These are phyloP conservation scores for Spheniscus humboldti DNA, from an alignment of 2,797 vertebrate genomes.

Conservation along the genomic window DNA sequence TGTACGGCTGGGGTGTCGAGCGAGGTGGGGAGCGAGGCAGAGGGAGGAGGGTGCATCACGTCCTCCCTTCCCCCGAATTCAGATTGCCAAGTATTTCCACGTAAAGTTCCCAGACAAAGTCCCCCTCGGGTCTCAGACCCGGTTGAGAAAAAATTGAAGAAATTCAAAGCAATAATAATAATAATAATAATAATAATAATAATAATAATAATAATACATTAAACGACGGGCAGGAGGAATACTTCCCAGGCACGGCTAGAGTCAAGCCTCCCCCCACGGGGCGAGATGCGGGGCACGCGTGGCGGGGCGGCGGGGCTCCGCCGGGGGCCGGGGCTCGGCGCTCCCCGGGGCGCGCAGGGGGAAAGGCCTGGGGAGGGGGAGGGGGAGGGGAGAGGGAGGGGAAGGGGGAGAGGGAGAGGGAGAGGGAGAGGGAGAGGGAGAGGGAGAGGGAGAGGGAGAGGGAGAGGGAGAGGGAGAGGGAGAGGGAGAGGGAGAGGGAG, in stretches of 20 bases:
- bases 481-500: too few species aligned
- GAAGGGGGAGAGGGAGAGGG: too few species aligned
- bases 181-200: too few species aligned
- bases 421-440: too few species aligned
- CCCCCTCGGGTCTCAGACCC: background rate
- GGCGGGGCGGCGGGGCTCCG: background rate
- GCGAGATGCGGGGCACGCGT: background rate
- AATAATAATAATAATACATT: background rate
- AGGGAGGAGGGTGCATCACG: background rate
- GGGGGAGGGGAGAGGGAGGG: too few species aligned
- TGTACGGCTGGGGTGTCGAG: background rate
- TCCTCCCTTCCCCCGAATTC: background rate
- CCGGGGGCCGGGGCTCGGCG: background rate
- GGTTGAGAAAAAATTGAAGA: background rate
- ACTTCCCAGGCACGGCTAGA: background rate
- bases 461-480: too few species aligned
- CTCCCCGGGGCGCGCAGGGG: background rate
- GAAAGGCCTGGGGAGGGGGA: too few species aligned
- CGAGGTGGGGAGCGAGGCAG: background rate
- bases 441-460: too few species aligned
- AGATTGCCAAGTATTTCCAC: background rate
- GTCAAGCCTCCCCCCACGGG: background rate
- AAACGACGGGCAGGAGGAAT: background rate
- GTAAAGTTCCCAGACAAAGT: conserved; percentile 3
- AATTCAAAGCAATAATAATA: too few species aligned